Evolutionary conservation across 2,113 vertebrate species (phyloP), one percentile per base, ranked within the genome.

Genomic region (Forbesichthys agassizii): DNA sequence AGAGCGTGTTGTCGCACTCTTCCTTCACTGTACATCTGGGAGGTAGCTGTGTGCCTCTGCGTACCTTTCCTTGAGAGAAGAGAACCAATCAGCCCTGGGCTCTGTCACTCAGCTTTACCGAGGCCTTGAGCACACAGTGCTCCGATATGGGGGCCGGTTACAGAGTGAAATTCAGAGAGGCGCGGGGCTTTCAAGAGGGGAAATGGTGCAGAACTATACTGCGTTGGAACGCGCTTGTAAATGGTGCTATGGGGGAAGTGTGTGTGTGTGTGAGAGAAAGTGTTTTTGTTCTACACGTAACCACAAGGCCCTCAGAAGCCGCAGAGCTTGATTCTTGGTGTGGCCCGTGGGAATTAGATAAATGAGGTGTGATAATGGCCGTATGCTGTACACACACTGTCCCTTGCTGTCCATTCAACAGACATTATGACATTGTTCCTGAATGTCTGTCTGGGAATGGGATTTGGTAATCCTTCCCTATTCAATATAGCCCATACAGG

Each of bases 201-300:
- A 79, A 76, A 76, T 82, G 76, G 73, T 74, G 77, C 67, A 57
- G 75, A 74, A 69, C 60, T 72, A 73, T 66, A 12, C 59, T 79
- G 70, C 61, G 56, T 59, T 66, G 73, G 76, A 69, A 74, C 72
- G 33, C 56, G 69, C 27, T 75, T 74, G 73, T 65, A 74, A 81
- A 80, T 78, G 59, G 68, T 57, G 58, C 36, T 55, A 49, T 11
- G 60, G 66, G 70, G 55, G 36, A 46, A 9, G 57, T 49, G 61
- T 48, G 72, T 33, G 18, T 13, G 7, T 8, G 36, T 42, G 4
- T 42, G 4, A 27, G 27, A 27, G 27, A 27, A 27, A 27, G 4
- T 42, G 4, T 42, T 42, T 5, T 42, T 42, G 36, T 42, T 42
- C 5, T 42, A 42, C 36, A 42, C 36, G 4, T 42, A 42, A 42